phyloP scores from a whole-genome alignment of 2,797 vertebrate genomes.

The Sebastiscus tertius region DNA sequence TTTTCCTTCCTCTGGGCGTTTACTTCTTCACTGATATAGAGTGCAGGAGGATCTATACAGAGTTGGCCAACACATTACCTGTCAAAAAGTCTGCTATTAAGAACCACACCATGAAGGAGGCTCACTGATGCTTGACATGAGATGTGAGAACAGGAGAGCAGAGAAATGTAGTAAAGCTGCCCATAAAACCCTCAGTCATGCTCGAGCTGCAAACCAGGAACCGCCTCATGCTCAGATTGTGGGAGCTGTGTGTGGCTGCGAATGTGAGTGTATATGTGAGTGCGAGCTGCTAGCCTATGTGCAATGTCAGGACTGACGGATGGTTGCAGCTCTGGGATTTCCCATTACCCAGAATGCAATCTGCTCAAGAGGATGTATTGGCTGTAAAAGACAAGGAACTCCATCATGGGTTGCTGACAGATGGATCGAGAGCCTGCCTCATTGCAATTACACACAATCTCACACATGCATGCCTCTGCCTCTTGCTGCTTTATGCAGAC shows the following conservation, averaged over 20 bases:
- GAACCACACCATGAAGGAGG: background rate
- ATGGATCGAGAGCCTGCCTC: constrained; percentile 12
- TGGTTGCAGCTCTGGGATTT: constrained; percentile 56
- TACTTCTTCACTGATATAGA: background rate
- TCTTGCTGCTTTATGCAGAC: background rate
- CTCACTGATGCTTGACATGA: constrained; percentile 50
- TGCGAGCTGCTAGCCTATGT: background rate
- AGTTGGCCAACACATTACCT: constrained; percentile 22
- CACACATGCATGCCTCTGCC: background rate
- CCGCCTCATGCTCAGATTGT: background rate
- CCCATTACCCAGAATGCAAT: constrained; percentile 71
- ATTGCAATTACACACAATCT: constrained; percentile 24
- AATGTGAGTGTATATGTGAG: background rate
- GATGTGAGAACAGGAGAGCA: constrained; percentile 21
- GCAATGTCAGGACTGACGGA: constrained; percentile 56
- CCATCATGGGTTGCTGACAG: constrained; percentile 23
- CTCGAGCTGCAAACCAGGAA: constrained; percentile 5
- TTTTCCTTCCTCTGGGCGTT: background rate
- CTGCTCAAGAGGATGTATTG: constrained; percentile 33
- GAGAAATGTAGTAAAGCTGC: constrained; percentile 26
- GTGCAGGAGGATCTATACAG: background rate
- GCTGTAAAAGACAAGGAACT: constrained; percentile 33
- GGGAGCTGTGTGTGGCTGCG: background rate
- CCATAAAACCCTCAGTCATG: constrained; percentile 41
- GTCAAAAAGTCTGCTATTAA: constrained; percentile 45